Conservation (phyloP, 2,888 invertebrate genomes). For the Eupithecia abbreviata region DNA sequence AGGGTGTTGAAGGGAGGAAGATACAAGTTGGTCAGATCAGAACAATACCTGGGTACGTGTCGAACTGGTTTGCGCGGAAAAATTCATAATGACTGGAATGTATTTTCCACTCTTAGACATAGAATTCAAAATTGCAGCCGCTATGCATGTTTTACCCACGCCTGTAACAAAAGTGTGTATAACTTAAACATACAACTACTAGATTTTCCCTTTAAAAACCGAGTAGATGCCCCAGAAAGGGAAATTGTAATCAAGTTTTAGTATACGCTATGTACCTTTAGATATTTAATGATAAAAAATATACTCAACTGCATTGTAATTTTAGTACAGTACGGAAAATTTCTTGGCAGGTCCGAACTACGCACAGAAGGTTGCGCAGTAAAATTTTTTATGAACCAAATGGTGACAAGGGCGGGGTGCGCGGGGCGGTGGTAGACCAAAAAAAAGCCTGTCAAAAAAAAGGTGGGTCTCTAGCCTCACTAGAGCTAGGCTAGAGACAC, state of each 20-base stretch:
- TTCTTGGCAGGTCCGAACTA: no score
- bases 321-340: no score
- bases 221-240: neutral
- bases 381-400: no score
- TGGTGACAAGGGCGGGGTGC: no score
- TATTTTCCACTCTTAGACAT: slow-evolving; percentile 85
- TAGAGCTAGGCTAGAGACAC: no score
- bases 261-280: neutral
- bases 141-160: slow-evolving; percentile 95
- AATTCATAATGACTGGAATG: slow-evolving; percentile 92
- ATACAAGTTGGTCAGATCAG: neutral
- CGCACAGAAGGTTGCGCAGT: no score
- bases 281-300: no score
- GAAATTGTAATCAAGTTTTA: neutral
- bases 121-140: slow-evolving; percentile 88
- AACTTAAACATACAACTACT: neutral
- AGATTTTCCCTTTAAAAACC: no score
- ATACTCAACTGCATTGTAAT: no score
- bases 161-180: slow-evolving; percentile 75
- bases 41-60: slow-evolving; percentile 87
- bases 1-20: neutral
- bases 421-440: no score
- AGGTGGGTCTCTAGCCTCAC: no score
- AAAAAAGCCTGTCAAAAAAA: no score
- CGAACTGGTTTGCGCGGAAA: slow-evolving; percentile 96